Percentiles rank a stretch among this genome's conserved stretches.
These are phyloP conservation scores for Dasypogon diadema DNA, from an alignment of 2,888 invertebrate species.

Conservation along the genomic window DNA sequence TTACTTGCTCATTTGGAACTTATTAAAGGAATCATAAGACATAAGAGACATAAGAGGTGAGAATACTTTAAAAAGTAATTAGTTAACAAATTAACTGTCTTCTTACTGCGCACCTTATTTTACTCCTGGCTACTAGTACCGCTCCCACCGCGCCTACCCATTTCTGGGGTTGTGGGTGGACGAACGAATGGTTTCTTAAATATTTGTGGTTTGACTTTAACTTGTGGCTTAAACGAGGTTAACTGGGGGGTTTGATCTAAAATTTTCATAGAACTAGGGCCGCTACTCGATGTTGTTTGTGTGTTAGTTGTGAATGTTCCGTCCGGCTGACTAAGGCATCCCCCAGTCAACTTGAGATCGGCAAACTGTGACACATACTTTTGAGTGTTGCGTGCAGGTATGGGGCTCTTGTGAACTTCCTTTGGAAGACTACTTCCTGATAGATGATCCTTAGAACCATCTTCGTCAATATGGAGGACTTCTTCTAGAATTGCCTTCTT, in stretches of 20 bases:
- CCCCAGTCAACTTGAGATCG: slow-evolving; percentile 75
- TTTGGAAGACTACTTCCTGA: slow-evolving; percentile 50
- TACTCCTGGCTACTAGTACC: slow-evolving; percentile 38
- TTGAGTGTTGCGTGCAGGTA: slow-evolving; percentile 74
- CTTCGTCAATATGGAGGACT: slow-evolving; percentile 58
- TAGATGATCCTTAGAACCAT: slow-evolving; percentile 55
- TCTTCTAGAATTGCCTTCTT: slow-evolving; percentile 56
- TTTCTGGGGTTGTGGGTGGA: slow-evolving; percentile 58
- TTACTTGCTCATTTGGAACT: slow-evolving; percentile 23
- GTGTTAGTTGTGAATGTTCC: slow-evolving; percentile 59
- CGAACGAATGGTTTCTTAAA: slow-evolving; percentile 73
- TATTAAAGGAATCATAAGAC: slow-evolving; percentile 30
- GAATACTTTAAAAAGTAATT: slow-evolving; percentile 1
- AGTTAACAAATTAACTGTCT: background rate
- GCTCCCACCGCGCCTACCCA: slow-evolving; percentile 47
- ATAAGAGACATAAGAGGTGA: slow-evolving; percentile 1
- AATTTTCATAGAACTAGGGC: slow-evolving; percentile 58
- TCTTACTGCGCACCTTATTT: background rate
- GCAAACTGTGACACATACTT: slow-evolving; percentile 76
- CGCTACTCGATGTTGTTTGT: slow-evolving; percentile 58
- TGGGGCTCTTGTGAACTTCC: slow-evolving; percentile 68
- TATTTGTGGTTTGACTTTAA: slow-evolving; percentile 85
- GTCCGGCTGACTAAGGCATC: slow-evolving; percentile 62
- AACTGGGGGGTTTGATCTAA: slow-evolving; percentile 57
- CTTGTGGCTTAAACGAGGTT: slow-evolving; percentile 75